These are phyloP conservation scores for Cyanoramphus novaezelandiae DNA, from an alignment of 2,113 vertebrate species.

Conservation along the genomic window DNA sequence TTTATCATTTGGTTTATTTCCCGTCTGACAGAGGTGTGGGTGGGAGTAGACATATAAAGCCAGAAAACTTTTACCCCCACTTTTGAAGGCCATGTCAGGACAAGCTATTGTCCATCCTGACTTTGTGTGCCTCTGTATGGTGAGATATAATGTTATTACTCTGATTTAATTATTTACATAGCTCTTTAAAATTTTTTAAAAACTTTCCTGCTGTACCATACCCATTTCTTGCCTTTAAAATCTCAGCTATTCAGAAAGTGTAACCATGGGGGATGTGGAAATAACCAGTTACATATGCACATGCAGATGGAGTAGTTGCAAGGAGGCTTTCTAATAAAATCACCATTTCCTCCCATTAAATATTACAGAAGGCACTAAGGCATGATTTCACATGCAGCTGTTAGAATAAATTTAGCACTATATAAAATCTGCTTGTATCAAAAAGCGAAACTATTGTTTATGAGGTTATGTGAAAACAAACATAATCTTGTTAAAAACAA, in stretches of 20 bases:
- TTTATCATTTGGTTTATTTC: slow-evolving; percentile 10
- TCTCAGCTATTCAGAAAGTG: background rate
- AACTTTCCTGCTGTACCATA: background rate
- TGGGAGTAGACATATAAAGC: background rate
- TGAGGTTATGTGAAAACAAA: background rate
- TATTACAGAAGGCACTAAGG: background rate
- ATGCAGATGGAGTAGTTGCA: background rate
- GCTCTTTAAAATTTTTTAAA: background rate
- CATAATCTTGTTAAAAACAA: background rate
- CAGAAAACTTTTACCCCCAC: background rate
- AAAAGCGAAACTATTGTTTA: background rate
- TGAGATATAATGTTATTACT: background rate
- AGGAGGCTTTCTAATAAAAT: slow-evolving; percentile 17
- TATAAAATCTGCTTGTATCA: background rate
- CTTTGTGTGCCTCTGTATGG: background rate
- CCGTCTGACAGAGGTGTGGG: background rate
- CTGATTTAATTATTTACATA: background rate
- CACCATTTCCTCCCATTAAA: background rate
- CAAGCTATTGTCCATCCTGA: background rate
- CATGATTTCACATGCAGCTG: slow-evolving; percentile 12
- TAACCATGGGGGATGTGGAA: background rate
- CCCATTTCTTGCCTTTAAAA: background rate
- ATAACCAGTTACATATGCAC: background rate
- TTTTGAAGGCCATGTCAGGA: background rate
- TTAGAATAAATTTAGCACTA: slow-evolving; percentile 27